A percentile compares a stretch with the other conserved stretches of the same genome.
Evolutionary conservation across 2,113 vertebrate genomes (phyloP).

Genomic region (Apteryx mantelli): DNA sequence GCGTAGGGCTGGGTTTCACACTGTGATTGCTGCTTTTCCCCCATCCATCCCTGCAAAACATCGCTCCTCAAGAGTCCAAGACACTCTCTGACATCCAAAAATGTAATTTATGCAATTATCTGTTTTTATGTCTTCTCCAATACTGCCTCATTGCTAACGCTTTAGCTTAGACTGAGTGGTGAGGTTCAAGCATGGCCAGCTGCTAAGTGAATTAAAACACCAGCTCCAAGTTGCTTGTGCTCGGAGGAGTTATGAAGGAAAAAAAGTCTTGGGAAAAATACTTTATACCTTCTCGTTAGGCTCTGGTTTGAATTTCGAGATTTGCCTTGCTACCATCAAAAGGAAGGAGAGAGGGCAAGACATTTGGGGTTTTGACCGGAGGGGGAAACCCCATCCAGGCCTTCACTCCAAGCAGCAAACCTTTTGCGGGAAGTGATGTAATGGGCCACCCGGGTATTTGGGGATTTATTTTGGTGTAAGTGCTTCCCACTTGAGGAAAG

Average conservation of each 20-base stretch:
- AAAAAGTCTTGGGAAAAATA: neutral
- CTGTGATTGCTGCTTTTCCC: neutral
- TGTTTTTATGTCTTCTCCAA: neutral
- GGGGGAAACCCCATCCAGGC: neutral
- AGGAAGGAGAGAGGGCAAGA: neutral
- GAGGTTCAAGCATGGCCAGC: neutral
- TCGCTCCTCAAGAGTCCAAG: slow-evolving; percentile 9
- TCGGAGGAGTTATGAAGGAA: neutral
- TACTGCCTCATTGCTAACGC: neutral
- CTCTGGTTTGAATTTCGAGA: neutral
- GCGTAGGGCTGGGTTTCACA: neutral
- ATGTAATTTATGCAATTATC: neutral
- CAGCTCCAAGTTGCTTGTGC: neutral
- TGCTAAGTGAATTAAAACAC: neutral
- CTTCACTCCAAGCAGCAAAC: no score
- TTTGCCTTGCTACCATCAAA: neutral
- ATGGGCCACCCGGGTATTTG: neutral
- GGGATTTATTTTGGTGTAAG: neutral
- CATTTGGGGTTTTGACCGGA: neutral
- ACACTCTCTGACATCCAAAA: neutral
- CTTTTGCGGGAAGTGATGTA: no score
- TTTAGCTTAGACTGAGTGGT: neutral
- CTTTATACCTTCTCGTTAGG: neutral
- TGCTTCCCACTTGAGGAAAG: neutral
- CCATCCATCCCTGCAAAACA: neutral